Percentiles rank a stretch among this genome's conserved stretches.
Evolutionary conservation across 2,888 invertebrate genomes (phyloP).

Genomic region (Cephalotes varians): DNA sequence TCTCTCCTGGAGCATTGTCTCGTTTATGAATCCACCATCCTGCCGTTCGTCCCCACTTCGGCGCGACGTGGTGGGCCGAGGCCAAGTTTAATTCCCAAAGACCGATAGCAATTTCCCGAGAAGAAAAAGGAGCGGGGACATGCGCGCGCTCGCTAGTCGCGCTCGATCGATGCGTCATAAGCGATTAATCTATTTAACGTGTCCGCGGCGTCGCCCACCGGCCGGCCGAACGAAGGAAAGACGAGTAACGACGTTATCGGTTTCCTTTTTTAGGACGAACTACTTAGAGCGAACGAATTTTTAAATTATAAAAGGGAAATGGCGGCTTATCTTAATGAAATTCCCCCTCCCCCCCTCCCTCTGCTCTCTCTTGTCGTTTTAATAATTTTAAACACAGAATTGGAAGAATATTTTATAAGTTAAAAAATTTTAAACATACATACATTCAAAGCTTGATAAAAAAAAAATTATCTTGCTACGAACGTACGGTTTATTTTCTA

Average conservation of each 20-base stretch:
- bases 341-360: too few relatives aligned
- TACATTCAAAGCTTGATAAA: slow-evolving; percentile 58
- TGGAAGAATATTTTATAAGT: neutral
- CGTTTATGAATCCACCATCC: slow-evolving; percentile 64
- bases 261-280: slow-evolving; percentile 13
- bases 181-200: slow-evolving; percentile 75
- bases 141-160: slow-evolving; percentile 55
- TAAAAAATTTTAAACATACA: neutral
- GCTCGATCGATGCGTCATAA: slow-evolving; percentile 73
- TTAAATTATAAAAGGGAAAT: slow-evolving; percentile 33
- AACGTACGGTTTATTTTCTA: neutral
- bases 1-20: slow-evolving; percentile 69
- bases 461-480: slow-evolving; percentile 19
- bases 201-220: slow-evolving; percentile 56
- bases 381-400: neutral
- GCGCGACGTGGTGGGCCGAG: slow-evolving; percentile 67
- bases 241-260: slow-evolving; percentile 70
- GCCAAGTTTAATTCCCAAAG: slow-evolving; percentile 76
- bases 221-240: slow-evolving; percentile 63
- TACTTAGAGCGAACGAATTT: slow-evolving; percentile 4
- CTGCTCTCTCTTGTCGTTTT: neutral
- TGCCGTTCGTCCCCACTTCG: slow-evolving; percentile 31
- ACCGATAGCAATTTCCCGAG: slow-evolving; percentile 72
- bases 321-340: neutral
- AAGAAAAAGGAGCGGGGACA: slow-evolving; percentile 46